phyloP scores from a whole-genome alignment of 1,140 invertebrate genomes.

The Platyura marginata region DNA sequence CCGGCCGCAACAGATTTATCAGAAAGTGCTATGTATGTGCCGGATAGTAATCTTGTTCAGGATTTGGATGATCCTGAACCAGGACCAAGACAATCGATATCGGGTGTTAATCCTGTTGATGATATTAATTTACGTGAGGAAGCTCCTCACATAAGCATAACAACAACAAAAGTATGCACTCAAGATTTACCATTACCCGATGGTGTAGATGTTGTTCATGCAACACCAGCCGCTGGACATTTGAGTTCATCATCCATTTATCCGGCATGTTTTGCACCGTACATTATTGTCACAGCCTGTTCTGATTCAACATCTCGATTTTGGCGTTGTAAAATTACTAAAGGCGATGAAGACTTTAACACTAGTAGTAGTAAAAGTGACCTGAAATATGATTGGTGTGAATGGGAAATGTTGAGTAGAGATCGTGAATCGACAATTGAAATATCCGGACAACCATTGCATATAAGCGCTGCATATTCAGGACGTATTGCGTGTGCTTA shows the following conservation, averaged over 20 bases:
- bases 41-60: slow-evolving; percentile 70
- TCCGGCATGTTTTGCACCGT: slow-evolving; percentile 92
- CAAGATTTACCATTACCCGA: slow-evolving; percentile 72
- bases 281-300: slow-evolving; percentile 85
- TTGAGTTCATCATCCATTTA: slow-evolving; percentile 96
- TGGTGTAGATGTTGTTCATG: slow-evolving; percentile 80
- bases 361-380: slow-evolving; percentile 26
- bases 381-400: slow-evolving; percentile 58
- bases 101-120: slow-evolving; percentile 9
- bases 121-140: slow-evolving; percentile 8
- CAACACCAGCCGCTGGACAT: slow-evolving; percentile 86
- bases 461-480: slow-evolving; percentile 92
- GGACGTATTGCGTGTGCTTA: slow-evolving; percentile 94
- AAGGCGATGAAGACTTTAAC: slow-evolving; percentile 15
- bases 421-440: slow-evolving; percentile 71
- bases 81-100: slow-evolving; percentile 11
- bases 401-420: slow-evolving; percentile 79
- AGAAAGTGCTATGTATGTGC: slow-evolving; percentile 75
- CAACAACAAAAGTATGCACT: slow-evolving; percentile 56
- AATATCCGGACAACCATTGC: slow-evolving; percentile 70
- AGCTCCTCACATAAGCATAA: slow-evolving; percentile 39
- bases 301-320: slow-evolving; percentile 65
- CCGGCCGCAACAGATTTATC: slow-evolving; percentile 30
- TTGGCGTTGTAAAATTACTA: slow-evolving; percentile 60
- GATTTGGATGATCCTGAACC: slow-evolving; percentile 44